Evolutionary conservation across 2,888 invertebrate genomes (phyloP), one percentile per base, ranked within the genome.

Genomic region (Cephus nigrinus): DNA sequence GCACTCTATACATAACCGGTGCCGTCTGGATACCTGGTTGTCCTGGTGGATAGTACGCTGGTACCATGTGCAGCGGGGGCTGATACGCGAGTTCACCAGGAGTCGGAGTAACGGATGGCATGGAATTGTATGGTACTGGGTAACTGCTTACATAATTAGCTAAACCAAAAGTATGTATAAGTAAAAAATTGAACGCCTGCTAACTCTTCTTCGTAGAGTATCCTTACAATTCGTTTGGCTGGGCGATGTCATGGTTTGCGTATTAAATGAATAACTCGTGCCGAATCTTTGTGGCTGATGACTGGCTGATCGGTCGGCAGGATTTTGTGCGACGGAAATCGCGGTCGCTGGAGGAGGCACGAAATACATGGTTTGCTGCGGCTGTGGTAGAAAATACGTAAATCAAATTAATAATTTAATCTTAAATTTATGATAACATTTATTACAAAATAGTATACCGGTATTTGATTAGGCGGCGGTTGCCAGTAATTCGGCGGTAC

Each of bases 301-400:
- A 72, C 9, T 55, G 23, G 23, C 55, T 55, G 55, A 23, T 40
- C 89, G 85, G 12, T 91, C 91, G 9, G 82, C 82, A 23, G 88
- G 84, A 83, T 85, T 86, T 75, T 90, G 91, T 76, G 87, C 86
- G 3, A 90, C 86, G 12, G 88, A 83, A 72, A 90, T 84, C n/a
- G 90, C 83, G 35, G 89, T 84, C 79, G 87, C 88, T 40, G 90
- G 85, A 34, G 91, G 90, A 76, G 90, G 90, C 76, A 91, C 88
- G 68, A 91, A 90, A 80, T 91, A 91, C 91, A 91, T 90, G 32
- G 90, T 83, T 79, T 91, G 91, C 76, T 90, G 91, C 0, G 89
- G 85, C 90, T 91, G 78, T 31, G 80, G 23, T 55, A 5, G 5
- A 55, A 23, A 55, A 55, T 55, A 55, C 9, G 55, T 23, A 2